Conservation (phyloP, 2,797 vertebrate genomes). For the Channallabes apus region DNA sequence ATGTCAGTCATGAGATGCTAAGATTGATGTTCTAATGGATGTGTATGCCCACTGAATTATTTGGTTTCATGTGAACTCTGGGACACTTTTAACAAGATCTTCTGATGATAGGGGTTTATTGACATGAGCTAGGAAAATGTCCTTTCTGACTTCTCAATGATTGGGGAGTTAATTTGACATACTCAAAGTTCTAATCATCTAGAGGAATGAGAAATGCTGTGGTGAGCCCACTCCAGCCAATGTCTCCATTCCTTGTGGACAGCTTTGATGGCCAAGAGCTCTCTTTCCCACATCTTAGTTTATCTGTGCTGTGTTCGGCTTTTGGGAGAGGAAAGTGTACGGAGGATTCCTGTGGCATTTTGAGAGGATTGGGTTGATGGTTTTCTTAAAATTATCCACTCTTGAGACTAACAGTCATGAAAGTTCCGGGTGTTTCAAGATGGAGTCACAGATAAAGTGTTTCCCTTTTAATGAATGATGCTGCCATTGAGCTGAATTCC, state of each 20-base stretch:
- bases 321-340: background rate
- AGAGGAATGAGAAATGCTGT: background rate
- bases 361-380: background rate
- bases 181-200: background rate
- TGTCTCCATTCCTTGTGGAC: background rate
- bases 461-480: background rate
- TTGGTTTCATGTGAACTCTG: background rate
- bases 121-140: background rate
- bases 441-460: background rate
- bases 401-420: background rate
- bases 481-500: background rate
- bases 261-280: background rate
- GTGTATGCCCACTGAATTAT: background rate
- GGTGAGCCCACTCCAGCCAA: constrained; percentile 15
- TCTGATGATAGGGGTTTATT: background rate
- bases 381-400: background rate
- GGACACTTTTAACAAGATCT: background rate
- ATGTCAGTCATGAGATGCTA: background rate
- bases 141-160: constrained; percentile 5
- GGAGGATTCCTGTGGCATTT: background rate
- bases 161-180: background rate
- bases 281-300: background rate
- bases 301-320: background rate
- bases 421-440: background rate
- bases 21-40: background rate